Evolutionary conservation across 2,113 vertebrate species (phyloP).

Genomic region (Naja naja): DNA sequence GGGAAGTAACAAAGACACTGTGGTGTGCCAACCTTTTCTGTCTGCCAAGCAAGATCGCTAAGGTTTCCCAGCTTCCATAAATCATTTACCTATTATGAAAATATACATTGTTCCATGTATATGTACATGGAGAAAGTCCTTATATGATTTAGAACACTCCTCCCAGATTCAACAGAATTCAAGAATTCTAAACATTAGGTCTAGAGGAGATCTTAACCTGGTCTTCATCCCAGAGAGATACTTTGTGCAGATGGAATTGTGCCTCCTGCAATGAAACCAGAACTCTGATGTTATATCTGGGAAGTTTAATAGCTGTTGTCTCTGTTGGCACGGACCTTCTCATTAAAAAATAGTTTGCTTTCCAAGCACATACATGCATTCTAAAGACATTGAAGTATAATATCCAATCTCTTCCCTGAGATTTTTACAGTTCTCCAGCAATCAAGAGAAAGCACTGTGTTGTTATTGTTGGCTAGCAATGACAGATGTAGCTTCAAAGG

Average conservation of each 20-base stretch:
- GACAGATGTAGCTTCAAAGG: slow-evolving; percentile 54
- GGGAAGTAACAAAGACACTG: background rate
- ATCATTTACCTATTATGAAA: slow-evolving; percentile 4
- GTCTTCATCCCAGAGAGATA: slow-evolving; percentile 22
- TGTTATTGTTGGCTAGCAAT: slow-evolving; percentile 23
- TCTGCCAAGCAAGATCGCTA: background rate
- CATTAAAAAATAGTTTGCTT: slow-evolving; percentile 54
- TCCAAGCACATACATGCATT: slow-evolving; percentile 36
- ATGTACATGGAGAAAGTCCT: background rate
- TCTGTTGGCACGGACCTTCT: slow-evolving; percentile 42
- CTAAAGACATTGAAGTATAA: slow-evolving; percentile 47
- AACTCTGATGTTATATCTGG: slow-evolving; percentile 2
- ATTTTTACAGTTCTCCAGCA: slow-evolving; percentile 56
- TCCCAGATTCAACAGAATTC: background rate
- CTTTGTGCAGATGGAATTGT: slow-evolving; percentile 36
- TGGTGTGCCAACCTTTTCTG: slow-evolving; percentile 9
- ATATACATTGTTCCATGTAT: background rate
- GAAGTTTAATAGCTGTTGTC: slow-evolving; percentile 16
- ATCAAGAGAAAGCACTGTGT: slow-evolving; percentile 43
- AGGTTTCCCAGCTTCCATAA: background rate
- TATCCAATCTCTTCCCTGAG: slow-evolving; percentile 27
- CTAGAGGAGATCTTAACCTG: background rate
- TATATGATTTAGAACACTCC: fast-evolving
- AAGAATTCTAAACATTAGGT: background rate
- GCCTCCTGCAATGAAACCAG: slow-evolving; percentile 13